Conservation (phyloP, 2,797 vertebrate species). For the Bradypus variegatus region DNA sequence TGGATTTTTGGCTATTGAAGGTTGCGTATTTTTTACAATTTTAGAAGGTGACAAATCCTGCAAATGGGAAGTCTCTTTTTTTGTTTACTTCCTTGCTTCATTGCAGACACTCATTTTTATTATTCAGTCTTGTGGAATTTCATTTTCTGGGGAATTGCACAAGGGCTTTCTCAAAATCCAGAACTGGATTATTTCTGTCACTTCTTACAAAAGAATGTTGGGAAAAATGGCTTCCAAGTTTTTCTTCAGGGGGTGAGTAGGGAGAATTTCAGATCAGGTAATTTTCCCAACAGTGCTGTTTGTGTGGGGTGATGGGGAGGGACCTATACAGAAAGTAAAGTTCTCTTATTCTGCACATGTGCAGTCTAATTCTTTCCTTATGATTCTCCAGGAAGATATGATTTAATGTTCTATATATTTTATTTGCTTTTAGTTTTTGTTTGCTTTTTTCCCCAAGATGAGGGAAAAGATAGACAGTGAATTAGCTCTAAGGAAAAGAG, state of each 20-base stretch:
- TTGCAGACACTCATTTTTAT: neutral
- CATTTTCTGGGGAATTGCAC: neutral
- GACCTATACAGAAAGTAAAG: neutral
- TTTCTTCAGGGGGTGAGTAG: neutral
- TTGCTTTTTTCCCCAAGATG: neutral
- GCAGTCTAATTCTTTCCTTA: neutral
- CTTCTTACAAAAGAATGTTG: neutral
- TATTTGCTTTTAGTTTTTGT: neutral
- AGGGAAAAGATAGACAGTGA: neutral
- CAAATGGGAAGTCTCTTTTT: neutral
- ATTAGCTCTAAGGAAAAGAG: neutral
- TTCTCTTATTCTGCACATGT: neutral
- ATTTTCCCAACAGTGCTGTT: neutral
- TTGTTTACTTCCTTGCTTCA: neutral
- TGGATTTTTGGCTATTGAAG: neutral
- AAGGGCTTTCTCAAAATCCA: conserved; percentile 1
- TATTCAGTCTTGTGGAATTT: neutral
- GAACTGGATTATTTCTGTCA: neutral
- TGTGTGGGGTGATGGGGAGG: neutral
- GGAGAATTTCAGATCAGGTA: conserved; percentile 5
- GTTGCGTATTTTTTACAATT: neutral
- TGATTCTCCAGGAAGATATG: fast-evolving
- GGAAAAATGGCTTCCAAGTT: neutral
- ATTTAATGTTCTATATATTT: neutral
- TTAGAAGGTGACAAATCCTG: no score